Conservation (phyloP, 2,888 invertebrate genomes). For the Cephus spinipes region DNA sequence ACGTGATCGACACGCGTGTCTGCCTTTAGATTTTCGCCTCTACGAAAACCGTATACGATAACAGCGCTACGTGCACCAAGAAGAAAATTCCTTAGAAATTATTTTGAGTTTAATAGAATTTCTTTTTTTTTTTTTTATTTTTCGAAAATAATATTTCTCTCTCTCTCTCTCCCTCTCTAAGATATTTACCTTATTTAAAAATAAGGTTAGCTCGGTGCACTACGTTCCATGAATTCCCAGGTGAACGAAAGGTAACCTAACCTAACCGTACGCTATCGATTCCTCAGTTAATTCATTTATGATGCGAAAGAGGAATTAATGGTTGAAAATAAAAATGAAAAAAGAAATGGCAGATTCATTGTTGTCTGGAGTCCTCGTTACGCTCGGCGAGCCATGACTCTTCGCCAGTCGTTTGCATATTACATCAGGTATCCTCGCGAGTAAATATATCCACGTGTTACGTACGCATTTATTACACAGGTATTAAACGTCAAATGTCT, state of each 20-base stretch:
- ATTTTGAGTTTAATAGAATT: not conserved
- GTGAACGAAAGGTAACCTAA: not conserved
- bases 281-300: not conserved
- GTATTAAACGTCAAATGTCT: not conserved
- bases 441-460: not conserved
- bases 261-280: not conserved
- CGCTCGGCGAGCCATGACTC: slow-evolving; percentile 44
- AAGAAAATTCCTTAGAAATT: not conserved
- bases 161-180: not conserved
- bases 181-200: not conserved
- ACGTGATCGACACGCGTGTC: not conserved
- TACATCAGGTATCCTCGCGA: not conserved
- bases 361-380: slow-evolving; percentile 43
- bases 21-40: not conserved
- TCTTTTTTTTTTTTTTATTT: not conserved
- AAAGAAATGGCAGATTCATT: slow-evolving; percentile 43
- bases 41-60: not conserved
- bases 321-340: slow-evolving; percentile 43
- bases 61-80: not conserved
- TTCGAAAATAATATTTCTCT: not conserved
- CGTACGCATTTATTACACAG: not conserved
- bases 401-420: slow-evolving; percentile 10
- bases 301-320: slow-evolving; percentile 31
- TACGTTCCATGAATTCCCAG: not conserved
- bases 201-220: not conserved